Percentiles rank a stretch among this genome's conserved stretches.
Conservation (phyloP, 2,113 vertebrate genomes). For the Tenebrosternarchus preto region DNA sequence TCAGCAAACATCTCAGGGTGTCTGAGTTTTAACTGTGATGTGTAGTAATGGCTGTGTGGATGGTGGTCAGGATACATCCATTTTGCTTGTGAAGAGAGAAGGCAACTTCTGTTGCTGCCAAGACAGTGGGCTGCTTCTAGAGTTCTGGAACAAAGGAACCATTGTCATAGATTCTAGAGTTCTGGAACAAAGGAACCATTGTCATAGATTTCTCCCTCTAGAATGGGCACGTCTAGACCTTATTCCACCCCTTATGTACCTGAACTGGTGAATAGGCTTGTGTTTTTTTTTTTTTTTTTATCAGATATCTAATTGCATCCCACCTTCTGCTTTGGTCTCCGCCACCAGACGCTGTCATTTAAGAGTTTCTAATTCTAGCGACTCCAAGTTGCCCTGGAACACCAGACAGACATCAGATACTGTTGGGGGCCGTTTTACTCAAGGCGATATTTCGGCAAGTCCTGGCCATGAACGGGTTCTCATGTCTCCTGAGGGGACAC, state of each 20-base stretch:
- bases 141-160: constrained; percentile 29
- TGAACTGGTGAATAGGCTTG: constrained; percentile 28
- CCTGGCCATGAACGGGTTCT: constrained; percentile 18
- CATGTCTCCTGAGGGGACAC: constrained; percentile 28
- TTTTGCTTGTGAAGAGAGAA: constrained; percentile 31
- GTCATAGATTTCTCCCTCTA: constrained; percentile 41
- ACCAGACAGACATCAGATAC: constrained; percentile 22
- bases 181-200: constrained; percentile 35
- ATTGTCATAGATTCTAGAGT: no score
- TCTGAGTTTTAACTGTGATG: not conserved
- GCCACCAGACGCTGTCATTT: constrained; percentile 27
- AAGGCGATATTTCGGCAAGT: constrained; percentile 26
- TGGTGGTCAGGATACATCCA: constrained; percentile 8
- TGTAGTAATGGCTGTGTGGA: constrained; percentile 15
- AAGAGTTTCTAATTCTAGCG: constrained; percentile 30
- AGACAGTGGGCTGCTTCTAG: constrained; percentile 31
- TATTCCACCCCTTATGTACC: constrained; percentile 30
- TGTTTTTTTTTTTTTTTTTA: constrained; percentile 2
- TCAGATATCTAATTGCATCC: constrained; percentile 39
- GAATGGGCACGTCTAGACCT: constrained; percentile 38
- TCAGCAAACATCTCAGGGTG: no score
- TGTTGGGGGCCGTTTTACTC: constrained; percentile 5
- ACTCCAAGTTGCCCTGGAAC: not conserved
- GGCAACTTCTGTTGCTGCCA: constrained; percentile 26
- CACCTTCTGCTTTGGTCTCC: constrained; percentile 32